Conservation (phyloP, 2,113 vertebrate species). For the Caloenas nicobarica region DNA sequence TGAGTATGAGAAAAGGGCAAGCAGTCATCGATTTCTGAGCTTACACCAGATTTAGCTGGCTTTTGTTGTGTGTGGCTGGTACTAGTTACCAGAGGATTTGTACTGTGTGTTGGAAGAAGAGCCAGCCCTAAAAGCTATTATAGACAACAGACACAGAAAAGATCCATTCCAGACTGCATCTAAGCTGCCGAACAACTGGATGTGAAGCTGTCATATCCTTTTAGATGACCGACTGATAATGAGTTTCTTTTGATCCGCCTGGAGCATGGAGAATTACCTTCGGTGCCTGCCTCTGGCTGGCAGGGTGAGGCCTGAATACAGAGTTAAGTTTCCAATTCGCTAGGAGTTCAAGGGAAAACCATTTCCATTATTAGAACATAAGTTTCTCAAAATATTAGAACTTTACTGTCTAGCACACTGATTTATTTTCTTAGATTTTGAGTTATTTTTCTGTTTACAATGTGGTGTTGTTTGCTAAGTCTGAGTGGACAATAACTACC, state of each 20-base stretch:
- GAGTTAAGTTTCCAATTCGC: background rate
- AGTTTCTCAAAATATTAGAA: background rate
- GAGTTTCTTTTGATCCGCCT: constrained; percentile 26
- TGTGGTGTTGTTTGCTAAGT: background rate
- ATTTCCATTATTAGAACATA: background rate
- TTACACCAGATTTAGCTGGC: constrained; percentile 13
- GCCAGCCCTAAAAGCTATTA: constrained; percentile 49
- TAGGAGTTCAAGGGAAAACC: background rate
- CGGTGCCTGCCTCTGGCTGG: background rate
- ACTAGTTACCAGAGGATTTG: constrained; percentile 61
- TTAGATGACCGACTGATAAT: constrained; percentile 12
- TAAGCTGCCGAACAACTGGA: constrained; percentile 33
- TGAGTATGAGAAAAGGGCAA: background rate
- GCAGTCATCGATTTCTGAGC: background rate
- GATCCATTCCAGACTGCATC: constrained; percentile 49
- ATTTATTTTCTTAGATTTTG: background rate
- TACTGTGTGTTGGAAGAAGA: constrained; percentile 53
- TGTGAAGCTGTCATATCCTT: constrained; percentile 35
- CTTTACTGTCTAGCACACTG: background rate
- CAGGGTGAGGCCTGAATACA: background rate
- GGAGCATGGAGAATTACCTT: constrained; percentile 10
- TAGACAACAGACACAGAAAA: constrained; percentile 44
- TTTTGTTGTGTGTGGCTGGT: constrained; percentile 55
- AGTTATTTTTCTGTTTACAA: background rate
- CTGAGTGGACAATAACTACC: background rate